Percentiles rank a stretch among this genome's conserved stretches.
Conservation (phyloP, 2,113 vertebrate genomes). For the Lates calcarifer region DNA sequence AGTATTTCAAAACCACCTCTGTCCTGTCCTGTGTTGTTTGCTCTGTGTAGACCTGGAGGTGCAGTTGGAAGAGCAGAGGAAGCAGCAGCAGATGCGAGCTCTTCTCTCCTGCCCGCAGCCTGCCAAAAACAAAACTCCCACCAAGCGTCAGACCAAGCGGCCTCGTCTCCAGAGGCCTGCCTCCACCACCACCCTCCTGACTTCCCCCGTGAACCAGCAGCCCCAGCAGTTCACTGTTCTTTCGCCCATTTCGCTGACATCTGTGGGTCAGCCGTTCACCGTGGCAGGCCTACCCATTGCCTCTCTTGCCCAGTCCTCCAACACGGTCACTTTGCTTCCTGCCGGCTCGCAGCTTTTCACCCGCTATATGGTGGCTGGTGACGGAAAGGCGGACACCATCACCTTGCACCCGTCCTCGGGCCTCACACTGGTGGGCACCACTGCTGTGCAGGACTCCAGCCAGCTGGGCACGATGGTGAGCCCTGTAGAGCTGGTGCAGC, state of each 20-base stretch:
- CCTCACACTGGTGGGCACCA: conserved; percentile 90
- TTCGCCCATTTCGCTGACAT: conserved; percentile 83
- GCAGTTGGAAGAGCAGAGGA: conserved; percentile 95
- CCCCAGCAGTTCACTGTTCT: conserved; percentile 84
- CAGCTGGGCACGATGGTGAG: conserved; percentile 88
- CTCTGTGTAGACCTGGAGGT: conserved; percentile 88
- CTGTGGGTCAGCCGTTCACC: conserved; percentile 88
- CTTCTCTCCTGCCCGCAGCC: conserved; percentile 88
- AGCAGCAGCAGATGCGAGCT: conserved; percentile 87
- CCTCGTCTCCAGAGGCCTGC: conserved; percentile 93
- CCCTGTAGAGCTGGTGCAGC: conserved; percentile 92
- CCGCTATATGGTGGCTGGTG: conserved; percentile 87
- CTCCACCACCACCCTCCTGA: conserved; percentile 91
- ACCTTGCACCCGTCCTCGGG: conserved; percentile 92
- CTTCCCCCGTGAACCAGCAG: conserved; percentile 86
- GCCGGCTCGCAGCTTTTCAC: conserved; percentile 92
- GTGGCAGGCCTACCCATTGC: conserved; percentile 90
- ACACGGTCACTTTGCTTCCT: conserved; percentile 85
- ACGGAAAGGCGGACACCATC: conserved; percentile 89
- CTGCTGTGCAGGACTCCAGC: conserved; percentile 87
- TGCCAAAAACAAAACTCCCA: conserved; percentile 88
- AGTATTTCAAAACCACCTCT: too few species aligned
- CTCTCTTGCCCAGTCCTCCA: conserved; percentile 85
- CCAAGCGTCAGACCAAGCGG: conserved; percentile 88
- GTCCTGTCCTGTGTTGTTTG: conserved; percentile 3